Base-by-base conservation (phyloP, 2,888 invertebrate genomes). In the Hirtodrosophila trivittata region DNA sequence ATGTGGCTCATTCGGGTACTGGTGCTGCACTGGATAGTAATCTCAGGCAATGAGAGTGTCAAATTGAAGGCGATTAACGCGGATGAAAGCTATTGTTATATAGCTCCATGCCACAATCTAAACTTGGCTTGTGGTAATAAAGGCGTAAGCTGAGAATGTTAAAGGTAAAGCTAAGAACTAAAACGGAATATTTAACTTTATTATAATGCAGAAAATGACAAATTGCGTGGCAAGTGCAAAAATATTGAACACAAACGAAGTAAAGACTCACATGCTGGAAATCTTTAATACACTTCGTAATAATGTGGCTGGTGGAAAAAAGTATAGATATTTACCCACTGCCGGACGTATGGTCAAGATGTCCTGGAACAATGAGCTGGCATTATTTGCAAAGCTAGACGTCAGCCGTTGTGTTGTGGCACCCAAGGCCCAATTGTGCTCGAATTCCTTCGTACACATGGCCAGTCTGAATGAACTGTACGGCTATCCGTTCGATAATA, bases 301-400 rank as follows among this genome's bases (percentile, higher is more conserved):
- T 14, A n/a, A 32, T 7, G 76, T 62, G 1, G 73, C 75, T 1
- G 50, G 58, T 1, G 73, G 73, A 0, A 12, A 25, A 1, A 1
- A 13, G 0, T 62, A 52, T 33, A 30, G 16, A 10, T 56, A 66
- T 13, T 38, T 77, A 6, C 65, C 45, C 0, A 1, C 13, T 10
- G 77, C 78, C 1, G 76, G 58, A 4, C 65, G 59, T 2, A 78
- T 78, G 69, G 43, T 43, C 0, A 45, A 1, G 30, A 67, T 78
- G 70, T 3, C 5, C 9, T 76, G 76, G 77, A 43, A 67, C 30
- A 9, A 8, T 0, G 60, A 77, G 10, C 21, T 75, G 59, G 73
- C 60, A 6, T 12, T 35, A 3, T 67, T 64, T 8, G 67, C 78
- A 4, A 14, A 10, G 13, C 26, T 71, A 3, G 59, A 71, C n/a